Evolutionary conservation across 30 jellyfish, hydroid and myxozoan species (phyloP).

Genomic region (Mastigias papua): DNA sequence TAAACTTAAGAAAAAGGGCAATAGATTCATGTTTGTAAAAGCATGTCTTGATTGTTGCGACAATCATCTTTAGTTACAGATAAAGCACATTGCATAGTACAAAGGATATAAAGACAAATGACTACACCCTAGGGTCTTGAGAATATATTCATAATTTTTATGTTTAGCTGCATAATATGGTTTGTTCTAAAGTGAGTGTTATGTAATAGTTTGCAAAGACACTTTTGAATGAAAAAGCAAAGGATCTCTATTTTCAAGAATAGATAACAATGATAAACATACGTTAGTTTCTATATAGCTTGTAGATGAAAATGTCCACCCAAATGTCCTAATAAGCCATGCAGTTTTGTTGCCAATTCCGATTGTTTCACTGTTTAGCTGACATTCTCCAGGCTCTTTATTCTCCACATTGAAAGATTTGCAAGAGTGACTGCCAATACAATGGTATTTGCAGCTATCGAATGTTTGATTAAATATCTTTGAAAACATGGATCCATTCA

Average conservation of each 20-base stretch:
- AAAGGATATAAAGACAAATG: no score
- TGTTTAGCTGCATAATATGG: no score
- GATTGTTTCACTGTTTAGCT: slow-evolving; percentile 1
- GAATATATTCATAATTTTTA: no score
- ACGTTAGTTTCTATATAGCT: slow-evolving; percentile 18
- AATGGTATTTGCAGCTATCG: slow-evolving; percentile 3
- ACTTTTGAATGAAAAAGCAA: no score
- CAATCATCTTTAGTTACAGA: no score
- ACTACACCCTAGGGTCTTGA: no score
- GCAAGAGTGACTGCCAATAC: slow-evolving; percentile 5
- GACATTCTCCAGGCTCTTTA: slow-evolving; percentile 25
- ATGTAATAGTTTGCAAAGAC: no score
- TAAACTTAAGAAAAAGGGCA: no score
- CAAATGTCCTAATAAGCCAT: not conserved
- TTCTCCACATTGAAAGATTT: slow-evolving; percentile 32
- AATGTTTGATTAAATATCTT: not conserved
- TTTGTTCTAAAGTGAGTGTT: no score
- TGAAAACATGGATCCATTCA: not conserved
- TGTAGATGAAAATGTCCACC: slow-evolving; percentile 29
- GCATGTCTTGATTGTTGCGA: no score
- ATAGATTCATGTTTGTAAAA: no score
- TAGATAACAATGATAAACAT: not conserved
- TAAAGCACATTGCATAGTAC: no score
- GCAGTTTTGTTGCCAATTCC: not conserved
- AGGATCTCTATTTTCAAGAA: not conserved